Evolutionary conservation across 2,888 invertebrate genomes (phyloP), one percentile per base, ranked within the genome.

Genomic region (Leptinotarsa haldemani): DNA sequence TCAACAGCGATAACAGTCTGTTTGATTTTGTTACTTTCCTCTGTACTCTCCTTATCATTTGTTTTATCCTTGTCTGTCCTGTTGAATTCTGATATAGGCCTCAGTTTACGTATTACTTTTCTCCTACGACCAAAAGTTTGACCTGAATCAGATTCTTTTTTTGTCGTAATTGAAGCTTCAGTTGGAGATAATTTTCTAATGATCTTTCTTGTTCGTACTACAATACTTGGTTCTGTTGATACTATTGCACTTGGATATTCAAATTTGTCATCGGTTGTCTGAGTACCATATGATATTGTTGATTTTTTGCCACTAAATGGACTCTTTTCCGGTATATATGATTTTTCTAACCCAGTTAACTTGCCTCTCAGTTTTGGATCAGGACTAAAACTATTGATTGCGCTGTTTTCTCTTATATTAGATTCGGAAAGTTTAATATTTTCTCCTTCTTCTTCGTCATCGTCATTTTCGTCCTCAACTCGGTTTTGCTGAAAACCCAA

Each of bases 391-490:
- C 79, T 78, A 63, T 82, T 86, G 4, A 86, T 77, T 64, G 86
- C 84, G 73, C 85, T 87, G 72, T 85, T 86, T 82, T 88, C 87
- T 70, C 86, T 80, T 46, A 87, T 87, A 75, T 86, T 88, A 22
- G 86, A 87, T 79, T 88, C 87, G 0, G 88, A 88, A 52, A 88
- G 79, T 78, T 87, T 88, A 69, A 88, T 87, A 74, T 87, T 86
- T 80, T 88, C 88, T 80, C 88, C 88, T 47, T 84, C 87, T 77
- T 85, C 83, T 56, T 81, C 81, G 61, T 78, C 80, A 53, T 83
- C 82, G 48, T 72, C 75, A 18, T 69, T 71, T 66, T 74, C 74
- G 16, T 71, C 71, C n/a, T 69, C 52, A 18, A 66, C 71, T n/a
- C 22, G 30, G 15, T 69, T 58, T n/a, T 56, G 65, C 5, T 72